Evolutionary conservation across 2,888 invertebrate species (phyloP), one percentile per base, ranked within the genome.

Genomic region (Dryococelus australis): DNA sequence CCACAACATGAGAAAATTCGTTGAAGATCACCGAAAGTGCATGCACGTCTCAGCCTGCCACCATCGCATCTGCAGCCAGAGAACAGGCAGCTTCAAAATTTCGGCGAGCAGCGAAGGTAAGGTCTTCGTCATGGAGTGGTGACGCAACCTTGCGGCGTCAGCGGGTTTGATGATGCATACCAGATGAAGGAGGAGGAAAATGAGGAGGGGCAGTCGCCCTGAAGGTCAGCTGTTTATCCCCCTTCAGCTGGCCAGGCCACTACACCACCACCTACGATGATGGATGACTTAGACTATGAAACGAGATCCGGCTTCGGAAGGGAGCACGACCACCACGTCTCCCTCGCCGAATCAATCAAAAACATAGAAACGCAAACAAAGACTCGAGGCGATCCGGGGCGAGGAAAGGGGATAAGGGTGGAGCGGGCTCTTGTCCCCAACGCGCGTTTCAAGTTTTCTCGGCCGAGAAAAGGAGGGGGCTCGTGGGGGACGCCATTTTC

Each of bases 101-200:
- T 10, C 35, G 10, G 47, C 47, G 47, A 47, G 47, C 47, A 47
- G 47, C 8, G 47, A 47, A 47, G 47, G 47, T 47, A 16, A 3
- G 47, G 47, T 6, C 12, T 47, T 16, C 16, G 47, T 47, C 47
- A 47, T 47, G n/a, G 65, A 65, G 65, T 20, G n/a, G 65, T 20
- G 65, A 8, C 10, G 8, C 20, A 16, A 65, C 65, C 10, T 24
- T 10, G 65, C 24, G 24, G n/a, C 10, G 20, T 65, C 24, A 3
- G 65, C 65, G 65, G 65, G 83, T 16, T 35, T 83, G 83, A 83
- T 83, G 83, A 83, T 83, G 83, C 83, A 83, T 83, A 20, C 83
- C 8, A 83, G 83, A 83, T 83, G 83, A 83, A 43, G 83, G 13
- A 8, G 16, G 83, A 35, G 28, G 83, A 81, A 20, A 20, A 35